These are phyloP conservation scores for Miniopterus natalensis DNA, from an alignment of 2,113 vertebrate genomes.

Conservation along the genomic window DNA sequence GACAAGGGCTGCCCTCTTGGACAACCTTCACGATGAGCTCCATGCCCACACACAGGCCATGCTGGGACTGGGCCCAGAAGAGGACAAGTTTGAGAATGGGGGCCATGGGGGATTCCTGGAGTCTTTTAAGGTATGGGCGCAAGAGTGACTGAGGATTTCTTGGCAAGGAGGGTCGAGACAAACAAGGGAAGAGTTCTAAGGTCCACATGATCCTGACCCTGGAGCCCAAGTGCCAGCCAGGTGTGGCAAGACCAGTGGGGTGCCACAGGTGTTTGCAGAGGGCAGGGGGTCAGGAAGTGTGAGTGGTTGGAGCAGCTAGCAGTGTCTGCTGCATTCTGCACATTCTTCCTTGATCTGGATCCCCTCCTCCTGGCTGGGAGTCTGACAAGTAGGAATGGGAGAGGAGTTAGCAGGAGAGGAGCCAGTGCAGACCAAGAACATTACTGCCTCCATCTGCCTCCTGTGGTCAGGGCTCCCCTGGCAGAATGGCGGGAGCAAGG, in stretches of 20 bases:
- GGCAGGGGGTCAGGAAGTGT: neutral
- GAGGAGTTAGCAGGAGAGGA: neutral
- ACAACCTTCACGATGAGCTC: slow-evolving; percentile 95
- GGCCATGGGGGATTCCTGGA: slow-evolving; percentile 96
- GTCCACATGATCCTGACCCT: neutral
- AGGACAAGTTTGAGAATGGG: slow-evolving; percentile 96
- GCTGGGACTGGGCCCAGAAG: slow-evolving; percentile 93
- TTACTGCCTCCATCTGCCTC: neutral
- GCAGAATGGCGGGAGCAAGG: neutral
- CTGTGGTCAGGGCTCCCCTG: neutral
- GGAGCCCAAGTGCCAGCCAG: neutral
- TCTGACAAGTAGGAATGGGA: neutral
- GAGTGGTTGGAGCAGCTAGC: neutral
- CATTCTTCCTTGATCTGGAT: neutral
- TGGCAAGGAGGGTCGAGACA: neutral
- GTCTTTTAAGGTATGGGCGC: slow-evolving; percentile 94
- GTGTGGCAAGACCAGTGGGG: neutral
- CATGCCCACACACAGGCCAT: slow-evolving; percentile 94
- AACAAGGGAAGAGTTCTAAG: neutral
- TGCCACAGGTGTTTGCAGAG: neutral
- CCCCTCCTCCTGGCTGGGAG: neutral
- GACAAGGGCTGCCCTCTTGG: slow-evolving; percentile 93
- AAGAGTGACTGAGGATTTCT: neutral
- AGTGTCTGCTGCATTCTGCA: neutral
- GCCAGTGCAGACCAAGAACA: neutral